Percentiles rank a stretch among this genome's conserved stretches.
phyloP scores from a whole-genome alignment of 2,797 vertebrate genomes.

The Pangasius larnaudii region DNA sequence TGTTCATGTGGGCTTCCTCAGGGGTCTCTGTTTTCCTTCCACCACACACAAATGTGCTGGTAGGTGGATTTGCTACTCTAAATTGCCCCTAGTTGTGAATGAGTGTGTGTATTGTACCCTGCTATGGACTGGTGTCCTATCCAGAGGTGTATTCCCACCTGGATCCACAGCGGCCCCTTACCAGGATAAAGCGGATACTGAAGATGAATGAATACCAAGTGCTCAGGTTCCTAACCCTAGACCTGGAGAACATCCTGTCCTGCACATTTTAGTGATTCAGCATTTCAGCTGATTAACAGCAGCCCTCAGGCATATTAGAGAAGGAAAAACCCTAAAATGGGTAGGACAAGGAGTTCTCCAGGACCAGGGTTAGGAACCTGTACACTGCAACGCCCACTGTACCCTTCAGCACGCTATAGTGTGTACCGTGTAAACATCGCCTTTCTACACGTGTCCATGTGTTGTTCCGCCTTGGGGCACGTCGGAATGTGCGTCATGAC shows the following conservation, averaged over 20 bases:
- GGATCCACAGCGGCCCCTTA: not conserved
- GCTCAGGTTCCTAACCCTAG: not conserved
- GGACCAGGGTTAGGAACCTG: not conserved
- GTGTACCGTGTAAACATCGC: not conserved
- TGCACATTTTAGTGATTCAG: too few species aligned
- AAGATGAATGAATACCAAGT: not conserved
- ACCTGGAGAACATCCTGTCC: too few species aligned
- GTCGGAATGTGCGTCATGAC: conserved; percentile 15
- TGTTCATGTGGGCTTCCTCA: not conserved
- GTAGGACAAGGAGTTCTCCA: not conserved
- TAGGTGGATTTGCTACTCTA: not conserved
- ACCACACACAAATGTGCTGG: not conserved
- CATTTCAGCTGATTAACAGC: too few species aligned
- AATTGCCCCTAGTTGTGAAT: not conserved
- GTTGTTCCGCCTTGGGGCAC: not conserved
- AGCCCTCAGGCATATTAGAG: too few species aligned
- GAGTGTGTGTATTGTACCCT: not conserved
- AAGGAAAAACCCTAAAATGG: not conserved
- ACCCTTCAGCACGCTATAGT: not conserved
- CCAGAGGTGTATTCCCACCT: not conserved
- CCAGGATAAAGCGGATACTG: not conserved
- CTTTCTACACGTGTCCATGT: not conserved
- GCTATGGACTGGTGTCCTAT: not conserved
- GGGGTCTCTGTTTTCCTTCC: not conserved
- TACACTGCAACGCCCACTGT: too few species aligned